A percentile compares a stretch with the other conserved stretches of the same genome.
These are phyloP conservation scores for Melanophora roralis DNA, from an alignment of 2,888 invertebrate species.

Conservation along the genomic window DNA sequence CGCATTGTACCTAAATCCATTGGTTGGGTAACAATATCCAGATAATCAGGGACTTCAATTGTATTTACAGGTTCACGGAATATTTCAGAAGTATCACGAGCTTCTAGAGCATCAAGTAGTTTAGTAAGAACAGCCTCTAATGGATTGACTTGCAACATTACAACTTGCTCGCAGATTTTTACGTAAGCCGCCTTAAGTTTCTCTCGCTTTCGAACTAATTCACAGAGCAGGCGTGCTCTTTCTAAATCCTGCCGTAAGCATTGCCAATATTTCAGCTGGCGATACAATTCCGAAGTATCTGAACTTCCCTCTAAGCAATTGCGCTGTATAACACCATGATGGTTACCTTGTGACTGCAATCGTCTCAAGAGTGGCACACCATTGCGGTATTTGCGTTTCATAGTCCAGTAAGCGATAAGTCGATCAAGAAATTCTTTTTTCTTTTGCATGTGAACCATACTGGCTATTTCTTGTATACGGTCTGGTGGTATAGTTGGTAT, in stretches of 20 bases:
- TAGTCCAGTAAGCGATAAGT: slow-evolving; percentile 96
- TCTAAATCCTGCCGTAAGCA: slow-evolving; percentile 95
- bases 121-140: slow-evolving; percentile 87
- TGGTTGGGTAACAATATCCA: slow-evolving; percentile 88
- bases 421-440: slow-evolving; percentile 91
- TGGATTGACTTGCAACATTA: slow-evolving; percentile 89
- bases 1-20: slow-evolving; percentile 96
- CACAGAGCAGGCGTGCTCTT: slow-evolving; percentile 92
- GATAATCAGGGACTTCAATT: slow-evolving; percentile 93
- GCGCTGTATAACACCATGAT: slow-evolving; percentile 78
- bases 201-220: slow-evolving; percentile 96
- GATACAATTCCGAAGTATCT: slow-evolving; percentile 86
- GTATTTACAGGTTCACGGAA: slow-evolving; percentile 96
- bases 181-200: slow-evolving; percentile 93
- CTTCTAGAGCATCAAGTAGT: slow-evolving; percentile 86
- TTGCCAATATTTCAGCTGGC: slow-evolving; percentile 95
- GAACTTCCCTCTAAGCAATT: slow-evolving; percentile 81
- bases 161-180: slow-evolving; percentile 87
- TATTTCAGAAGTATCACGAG: slow-evolving; percentile 90
- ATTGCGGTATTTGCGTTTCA: slow-evolving; percentile 95
- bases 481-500: slow-evolving; percentile 95
- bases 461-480: slow-evolving; percentile 90
- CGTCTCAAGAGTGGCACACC: slow-evolving; percentile 95
- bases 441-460: slow-evolving; percentile 85
- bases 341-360: slow-evolving; percentile 82